Base-by-base conservation (phyloP, 1,140 invertebrate species). In the Camponotus vicinus region DNA sequence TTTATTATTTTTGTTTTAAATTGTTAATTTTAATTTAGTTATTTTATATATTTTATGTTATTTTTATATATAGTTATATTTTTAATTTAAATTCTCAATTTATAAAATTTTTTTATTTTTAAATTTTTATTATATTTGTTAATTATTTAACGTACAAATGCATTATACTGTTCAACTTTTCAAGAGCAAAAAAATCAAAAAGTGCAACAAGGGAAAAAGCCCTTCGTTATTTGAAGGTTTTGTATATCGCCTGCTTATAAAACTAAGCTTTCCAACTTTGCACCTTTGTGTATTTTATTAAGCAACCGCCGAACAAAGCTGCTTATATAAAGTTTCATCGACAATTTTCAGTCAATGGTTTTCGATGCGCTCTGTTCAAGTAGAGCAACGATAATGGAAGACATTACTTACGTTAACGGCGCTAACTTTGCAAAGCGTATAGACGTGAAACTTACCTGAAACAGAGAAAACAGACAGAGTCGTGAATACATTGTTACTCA, bases 391-490 rank as follows among this genome's bases (percentile, higher is more conserved):
- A 90, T 90, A 90, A 90, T 80, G 73, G 88, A 75, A 73, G 67
- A 42, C 85, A 61, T 89, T 89, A 86, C 85, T 89, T 88, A 80
- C 88, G 85, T 64, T 87, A 89, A 85, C 79, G 61, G 59, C 52
- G 55, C 37, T 34, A 86, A 86, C 55, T 82, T 86, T 49, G 55
- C 59, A 27, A 42, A n/a, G 59, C 49, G 59, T 34, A 27, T 3
- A 32, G 34, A 59, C 69, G 79, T 69, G 57, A 27, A 87, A 89
- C 75, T 90, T 85, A 71, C 69, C 40, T 40, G 85, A 84, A 87
- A 89, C 88, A 61, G 63, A 84, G 79, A 76, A 89, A 90, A 73
- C 88, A 66, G 67, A 89, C 87, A n/a, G n/a, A 87, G 21, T 34
- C n/a, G 32, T 80, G 79, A 80, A 77, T 76, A 69, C 64, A 13